A percentile compares a stretch with the other conserved stretches of the same genome.
Conservation (phyloP, 2,888 invertebrate species). For the Ceraclea dissimilis region DNA sequence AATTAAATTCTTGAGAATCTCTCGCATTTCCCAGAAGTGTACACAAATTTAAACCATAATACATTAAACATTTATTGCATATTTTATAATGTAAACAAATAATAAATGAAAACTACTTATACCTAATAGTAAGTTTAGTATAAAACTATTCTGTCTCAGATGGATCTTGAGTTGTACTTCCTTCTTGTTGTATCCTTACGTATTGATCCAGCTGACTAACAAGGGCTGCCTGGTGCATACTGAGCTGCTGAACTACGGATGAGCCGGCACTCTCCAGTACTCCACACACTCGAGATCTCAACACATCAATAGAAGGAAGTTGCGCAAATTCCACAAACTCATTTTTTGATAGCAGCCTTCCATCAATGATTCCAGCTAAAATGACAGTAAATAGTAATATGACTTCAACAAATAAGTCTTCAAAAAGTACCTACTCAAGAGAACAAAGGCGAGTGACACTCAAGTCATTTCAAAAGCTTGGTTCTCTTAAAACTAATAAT, state of each 20-base stretch:
- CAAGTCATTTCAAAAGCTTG: neutral
- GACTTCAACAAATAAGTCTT: neutral
- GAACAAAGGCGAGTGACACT: neutral
- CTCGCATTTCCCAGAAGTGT: no score
- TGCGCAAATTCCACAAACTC: conserved; percentile 60
- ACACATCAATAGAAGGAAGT: conserved; percentile 56
- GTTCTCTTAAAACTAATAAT: neutral
- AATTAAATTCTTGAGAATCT: no score
- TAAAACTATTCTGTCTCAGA: no score
- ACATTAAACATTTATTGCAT: no score
- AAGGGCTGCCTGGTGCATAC: conserved; percentile 59
- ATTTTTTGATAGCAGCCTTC: conserved; percentile 57
- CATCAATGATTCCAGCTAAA: conserved; percentile 67
- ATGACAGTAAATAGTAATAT: conserved; percentile 24
- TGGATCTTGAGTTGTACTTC: no score
- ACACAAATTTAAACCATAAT: no score
- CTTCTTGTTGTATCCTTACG: conserved; percentile 27
- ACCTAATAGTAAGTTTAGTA: no score
- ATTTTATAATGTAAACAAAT: no score
- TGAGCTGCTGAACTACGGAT: conserved; percentile 57
- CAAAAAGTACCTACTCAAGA: conserved; percentile 1
- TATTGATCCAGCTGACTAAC: conserved; percentile 60
- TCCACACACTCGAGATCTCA: conserved; percentile 61
- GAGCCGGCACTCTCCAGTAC: conserved; percentile 59
- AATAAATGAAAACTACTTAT: no score